Evolutionary conservation across 2,797 vertebrate genomes (phyloP).

Genomic region (Sparidentex hasta): DNA sequence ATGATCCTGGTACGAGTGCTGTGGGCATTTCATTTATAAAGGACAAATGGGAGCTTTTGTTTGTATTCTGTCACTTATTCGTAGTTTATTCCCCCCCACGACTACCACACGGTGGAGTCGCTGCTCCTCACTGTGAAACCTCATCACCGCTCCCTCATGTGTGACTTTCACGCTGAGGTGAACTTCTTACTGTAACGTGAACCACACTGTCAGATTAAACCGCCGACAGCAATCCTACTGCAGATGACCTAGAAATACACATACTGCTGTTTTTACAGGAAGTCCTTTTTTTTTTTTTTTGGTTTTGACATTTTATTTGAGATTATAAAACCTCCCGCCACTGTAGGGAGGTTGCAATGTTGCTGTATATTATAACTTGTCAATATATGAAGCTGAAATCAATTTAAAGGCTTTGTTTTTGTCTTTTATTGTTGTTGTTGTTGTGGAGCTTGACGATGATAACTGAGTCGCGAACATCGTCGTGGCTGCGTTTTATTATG

Average conservation of each 20-base stretch:
- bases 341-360: constrained; percentile 12
- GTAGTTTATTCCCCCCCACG: neutral
- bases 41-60: neutral
- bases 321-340: neutral
- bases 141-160: neutral
- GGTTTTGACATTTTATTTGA: neutral
- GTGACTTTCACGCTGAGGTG: neutral
- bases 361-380: neutral
- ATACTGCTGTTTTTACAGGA: neutral
- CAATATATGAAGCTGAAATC: constrained; percentile 26
- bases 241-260: neutral
- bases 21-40: neutral
- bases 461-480: neutral
- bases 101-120: constrained; percentile 18
- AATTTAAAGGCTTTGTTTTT: constrained; percentile 1
- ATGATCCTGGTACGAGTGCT: too few species aligned
- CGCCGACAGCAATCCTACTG: neutral
- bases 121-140: neutral
- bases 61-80: neutral
- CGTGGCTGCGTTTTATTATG: too few species aligned
- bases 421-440: neutral
- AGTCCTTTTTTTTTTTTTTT: neutral
- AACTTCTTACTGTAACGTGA: neutral
- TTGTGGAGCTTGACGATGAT: neutral
- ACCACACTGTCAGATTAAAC: neutral